Conservation (phyloP, 2,797 vertebrate species). For the Ptychobarbus kaznakovi region DNA sequence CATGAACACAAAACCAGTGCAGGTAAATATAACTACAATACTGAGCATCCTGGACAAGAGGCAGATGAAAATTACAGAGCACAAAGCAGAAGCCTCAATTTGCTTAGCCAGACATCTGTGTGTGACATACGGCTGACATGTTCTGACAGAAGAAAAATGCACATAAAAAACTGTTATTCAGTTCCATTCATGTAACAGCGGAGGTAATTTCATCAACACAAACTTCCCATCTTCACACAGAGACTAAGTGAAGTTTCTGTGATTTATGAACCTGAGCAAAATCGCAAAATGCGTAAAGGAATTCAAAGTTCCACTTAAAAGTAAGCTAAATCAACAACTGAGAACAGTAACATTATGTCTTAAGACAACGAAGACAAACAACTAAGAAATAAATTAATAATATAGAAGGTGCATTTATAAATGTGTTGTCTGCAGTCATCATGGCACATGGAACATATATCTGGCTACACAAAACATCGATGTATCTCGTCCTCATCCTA, state of each 20-base stretch:
- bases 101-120: not conserved
- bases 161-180: not conserved
- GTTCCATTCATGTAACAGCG: not conserved
- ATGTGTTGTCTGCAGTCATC: not conserved
- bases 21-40: conserved; percentile 1
- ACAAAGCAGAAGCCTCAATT: conserved; percentile 27
- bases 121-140: not conserved
- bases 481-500: not conserved
- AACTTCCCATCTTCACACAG: not conserved
- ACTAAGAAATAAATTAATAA: not conserved
- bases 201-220: not conserved
- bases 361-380: not conserved
- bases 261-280: conserved; percentile 33
- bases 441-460: conserved; percentile 11
- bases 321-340: conserved; percentile 10
- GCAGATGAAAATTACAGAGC: conserved; percentile 24
- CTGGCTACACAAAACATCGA: not conserved
- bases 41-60: not conserved
- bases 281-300: not conserved
- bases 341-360: not conserved
- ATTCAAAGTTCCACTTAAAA: not conserved
- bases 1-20: conserved; percentile 30
- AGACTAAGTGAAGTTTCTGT: not conserved
- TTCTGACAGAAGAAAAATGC: conserved; percentile 23
- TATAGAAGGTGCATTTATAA: not conserved